These are phyloP conservation scores for Maccullochella peelii DNA, from an alignment of 2,113 vertebrate species.

Conservation along the genomic window DNA sequence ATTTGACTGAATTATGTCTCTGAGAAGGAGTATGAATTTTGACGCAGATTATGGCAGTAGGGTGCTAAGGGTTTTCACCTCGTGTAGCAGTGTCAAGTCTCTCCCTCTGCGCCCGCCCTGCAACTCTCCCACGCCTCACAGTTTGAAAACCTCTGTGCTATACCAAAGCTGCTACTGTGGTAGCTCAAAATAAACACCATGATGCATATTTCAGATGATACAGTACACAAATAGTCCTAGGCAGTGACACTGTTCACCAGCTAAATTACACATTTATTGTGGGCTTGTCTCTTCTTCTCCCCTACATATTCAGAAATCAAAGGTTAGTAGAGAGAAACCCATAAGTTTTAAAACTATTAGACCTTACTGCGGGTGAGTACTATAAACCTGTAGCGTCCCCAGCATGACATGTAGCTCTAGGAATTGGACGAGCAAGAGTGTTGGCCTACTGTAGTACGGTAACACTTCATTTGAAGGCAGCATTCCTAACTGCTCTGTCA, in stretches of 20 bases:
- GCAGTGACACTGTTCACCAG: slow-evolving; percentile 61
- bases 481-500: slow-evolving; percentile 77
- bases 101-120: background rate
- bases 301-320: slow-evolving; percentile 87
- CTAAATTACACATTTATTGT: slow-evolving; percentile 83
- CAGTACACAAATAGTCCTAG: slow-evolving; percentile 42
- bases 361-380: slow-evolving; percentile 86
- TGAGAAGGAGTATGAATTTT: background rate
- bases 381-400: slow-evolving; percentile 79
- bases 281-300: slow-evolving; percentile 87
- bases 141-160: slow-evolving; percentile 63
- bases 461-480: slow-evolving; percentile 88
- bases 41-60: too few relatives aligned
- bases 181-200: slow-evolving; percentile 47
- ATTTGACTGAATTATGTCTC: background rate
- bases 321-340: slow-evolving; percentile 86
- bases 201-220: slow-evolving; percentile 33
- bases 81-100: background rate
- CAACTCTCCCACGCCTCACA: background rate
- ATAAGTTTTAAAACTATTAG: slow-evolving; percentile 84
- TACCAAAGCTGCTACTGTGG: slow-evolving; percentile 22
- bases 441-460: slow-evolving; percentile 85
- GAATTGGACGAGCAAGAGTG: slow-evolving; percentile 84
- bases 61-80: too few relatives aligned
- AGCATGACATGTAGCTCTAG: slow-evolving; percentile 83